Evolutionary conservation across 2,888 invertebrate species (phyloP), one percentile per base, ranked within the genome.

Genomic region (Stenodema calcarata): DNA sequence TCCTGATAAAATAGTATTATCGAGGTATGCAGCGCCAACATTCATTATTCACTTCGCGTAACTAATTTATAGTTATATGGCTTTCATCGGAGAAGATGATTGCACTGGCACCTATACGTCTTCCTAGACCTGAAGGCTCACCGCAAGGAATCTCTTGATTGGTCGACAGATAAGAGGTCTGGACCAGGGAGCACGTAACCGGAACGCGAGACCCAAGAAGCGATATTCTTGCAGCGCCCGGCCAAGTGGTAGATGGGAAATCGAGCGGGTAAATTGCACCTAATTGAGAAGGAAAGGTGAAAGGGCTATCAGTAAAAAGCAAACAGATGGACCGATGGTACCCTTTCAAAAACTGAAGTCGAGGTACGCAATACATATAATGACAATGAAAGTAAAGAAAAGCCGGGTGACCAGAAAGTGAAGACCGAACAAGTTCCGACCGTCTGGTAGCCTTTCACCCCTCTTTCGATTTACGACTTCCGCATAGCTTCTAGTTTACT

Each of bases 341-440:
- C 41, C 70, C 73, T 35, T 73, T 41, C 73, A 18, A 73, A 73
- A 73, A 41, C 35, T 16, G 30, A 30, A 70, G 73, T 80, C 80
- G n/a, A 28, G 11, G 47, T 0, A 50, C 54, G 30, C 44, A 27
- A 80, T 54, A 50, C 27, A 35, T n/a, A 44, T 50, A 50, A 80
- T 28, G 54, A 47, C 50, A 50, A 80, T 80, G 80, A 80, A 80
- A 80, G 80, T 80, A 27, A 35, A 73, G 28, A 30, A 41, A 12
- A 28, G 18, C 9, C 23, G 23, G 73, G 73, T 73, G 73, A 73
- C 73, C 73, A 30, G 73, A 73, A 73, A 73, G 16, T 14, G n/a
- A 35, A 73, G 73, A 54, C 54, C 4, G 54, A 73, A 1, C n/a
- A 18, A 6, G 73, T 16, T 4, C 16, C n/a, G 30, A 73, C n/a